Base-by-base conservation (phyloP, 2,113 vertebrate genomes). In the Pollimyrus isidori region DNA sequence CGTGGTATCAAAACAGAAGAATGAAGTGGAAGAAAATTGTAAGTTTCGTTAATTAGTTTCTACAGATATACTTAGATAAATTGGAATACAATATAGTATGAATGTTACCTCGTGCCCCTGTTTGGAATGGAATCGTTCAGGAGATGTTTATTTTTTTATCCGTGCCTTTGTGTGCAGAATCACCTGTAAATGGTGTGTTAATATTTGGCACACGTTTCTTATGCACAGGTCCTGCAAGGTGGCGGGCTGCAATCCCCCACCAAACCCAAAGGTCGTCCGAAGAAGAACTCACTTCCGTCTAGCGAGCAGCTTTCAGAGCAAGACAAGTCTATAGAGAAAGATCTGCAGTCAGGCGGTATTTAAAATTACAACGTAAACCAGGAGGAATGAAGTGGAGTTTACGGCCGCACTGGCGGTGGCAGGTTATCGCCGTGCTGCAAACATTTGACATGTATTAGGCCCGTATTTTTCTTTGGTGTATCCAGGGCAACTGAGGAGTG, bases 21-120 rank as follows among this genome's bases (percentile, higher is more conserved):
- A 99, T 99, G 98, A 99, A 99, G 90, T 99, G 98, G 98, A 99
- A 99, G 95, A 99, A 99, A 97, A 99, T 99, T 93, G 98, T 99
- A 96, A 98, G 98, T 98, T 85, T 23, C 5, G 48, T 23, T 11
- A 5, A 39, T 3, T 21, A 35, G 19, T 82, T 87, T 46, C 11
- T 26, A 39, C 9, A 56, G 15, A 30, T 19, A 39, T 15, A 39
- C 26, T 15, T 86, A 46, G 7, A 52, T 50, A 11, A 15, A 49
- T 7, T 80, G 39, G 15, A 19, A 19, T 80, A 80, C 42, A 80
- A 76, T 39, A 17, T 39, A 17, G 15, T 15, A 87, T n/a, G 30
- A 35, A 35, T 39, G 23, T 56, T 76, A 4, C 49, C 11, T 30
- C 5, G 26, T 42, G 45, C 10, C 46, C 76, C 46, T 45, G 76